Percentiles rank a stretch among this genome's conserved stretches.
Conservation (phyloP, 2,888 invertebrate genomes). For the Spodoptera littoralis region DNA sequence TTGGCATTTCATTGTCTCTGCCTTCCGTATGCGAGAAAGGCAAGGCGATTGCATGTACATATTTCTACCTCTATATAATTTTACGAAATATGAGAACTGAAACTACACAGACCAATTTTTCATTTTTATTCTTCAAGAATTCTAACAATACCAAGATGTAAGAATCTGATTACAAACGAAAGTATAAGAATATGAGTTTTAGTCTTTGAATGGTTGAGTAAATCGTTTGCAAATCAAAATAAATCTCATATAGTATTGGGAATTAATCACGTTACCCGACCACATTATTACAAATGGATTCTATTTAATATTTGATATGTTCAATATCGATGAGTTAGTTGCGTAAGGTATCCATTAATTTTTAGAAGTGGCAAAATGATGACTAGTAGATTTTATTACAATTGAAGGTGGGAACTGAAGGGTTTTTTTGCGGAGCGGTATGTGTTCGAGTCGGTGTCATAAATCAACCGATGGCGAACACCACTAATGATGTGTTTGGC, state of each 20-base stretch:
- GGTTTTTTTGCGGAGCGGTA: conserved; percentile 16
- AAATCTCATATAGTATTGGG: conserved; percentile 23
- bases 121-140: no score
- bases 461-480: conserved; percentile 38
- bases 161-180: no score
- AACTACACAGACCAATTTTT: no score
- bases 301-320: conserved; percentile 47
- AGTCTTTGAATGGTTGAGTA: conserved; percentile 6
- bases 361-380: conserved; percentile 50
- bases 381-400: conserved; percentile 40
- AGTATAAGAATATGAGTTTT: conserved; percentile 6
- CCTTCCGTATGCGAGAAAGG: no score
- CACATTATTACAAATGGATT: conserved; percentile 29
- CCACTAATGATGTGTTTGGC: conserved; percentile 21
- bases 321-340: conserved; percentile 44
- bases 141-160: no score
- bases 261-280: conserved; percentile 38
- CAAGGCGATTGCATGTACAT: no score
- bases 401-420: conserved; percentile 20
- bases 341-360: conserved; percentile 47
- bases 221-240: conserved; percentile 24
- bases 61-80: no score
- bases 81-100: no score
- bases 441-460: conserved; percentile 24
- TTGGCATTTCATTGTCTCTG: no score